Evolutionary conservation across 2,888 invertebrate genomes (phyloP).

Genomic region (Polia nebulosa): DNA sequence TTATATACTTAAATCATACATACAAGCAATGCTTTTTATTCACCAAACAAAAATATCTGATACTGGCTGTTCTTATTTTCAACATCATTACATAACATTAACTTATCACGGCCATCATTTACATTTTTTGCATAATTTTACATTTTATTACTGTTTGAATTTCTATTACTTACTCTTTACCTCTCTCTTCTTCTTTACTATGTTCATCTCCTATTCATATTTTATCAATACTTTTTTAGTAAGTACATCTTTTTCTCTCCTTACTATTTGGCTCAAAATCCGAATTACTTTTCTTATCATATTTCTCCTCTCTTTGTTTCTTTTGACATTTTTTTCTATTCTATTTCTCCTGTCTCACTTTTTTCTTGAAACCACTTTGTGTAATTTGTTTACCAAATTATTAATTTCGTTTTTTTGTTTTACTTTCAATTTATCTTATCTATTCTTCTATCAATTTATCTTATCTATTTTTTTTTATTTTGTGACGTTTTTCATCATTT

Average conservation of each 20-base stretch:
- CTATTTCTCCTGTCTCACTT: not conserved
- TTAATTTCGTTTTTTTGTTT: not conserved
- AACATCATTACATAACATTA: not conserved
- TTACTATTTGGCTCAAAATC: conserved; percentile 4
- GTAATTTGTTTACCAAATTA: too few relatives aligned
- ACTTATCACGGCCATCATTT: not conserved
- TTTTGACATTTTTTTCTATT: not conserved
- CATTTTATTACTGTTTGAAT: not conserved
- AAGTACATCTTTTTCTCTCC: not conserved
- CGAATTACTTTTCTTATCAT: not conserved
- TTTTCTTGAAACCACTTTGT: not conserved
- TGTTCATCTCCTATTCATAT: not conserved
- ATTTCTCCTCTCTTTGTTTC: not conserved
- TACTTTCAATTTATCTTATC: not conserved
- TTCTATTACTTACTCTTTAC: not conserved
- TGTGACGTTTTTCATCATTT: too few relatives aligned
- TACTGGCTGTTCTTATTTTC: conserved; percentile 1
- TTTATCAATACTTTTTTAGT: not conserved
- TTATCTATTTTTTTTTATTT: not conserved
- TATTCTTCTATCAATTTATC: not conserved
- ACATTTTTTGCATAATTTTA: not conserved
- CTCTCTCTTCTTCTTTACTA: not conserved
- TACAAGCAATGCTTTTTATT: not conserved
- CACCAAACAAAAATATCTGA: not conserved
- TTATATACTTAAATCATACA: not conserved